Percentiles rank a stretch among this genome's conserved stretches.
Evolutionary conservation across 2,113 vertebrate genomes (phyloP).

Genomic region (Anseranas semipalmata): DNA sequence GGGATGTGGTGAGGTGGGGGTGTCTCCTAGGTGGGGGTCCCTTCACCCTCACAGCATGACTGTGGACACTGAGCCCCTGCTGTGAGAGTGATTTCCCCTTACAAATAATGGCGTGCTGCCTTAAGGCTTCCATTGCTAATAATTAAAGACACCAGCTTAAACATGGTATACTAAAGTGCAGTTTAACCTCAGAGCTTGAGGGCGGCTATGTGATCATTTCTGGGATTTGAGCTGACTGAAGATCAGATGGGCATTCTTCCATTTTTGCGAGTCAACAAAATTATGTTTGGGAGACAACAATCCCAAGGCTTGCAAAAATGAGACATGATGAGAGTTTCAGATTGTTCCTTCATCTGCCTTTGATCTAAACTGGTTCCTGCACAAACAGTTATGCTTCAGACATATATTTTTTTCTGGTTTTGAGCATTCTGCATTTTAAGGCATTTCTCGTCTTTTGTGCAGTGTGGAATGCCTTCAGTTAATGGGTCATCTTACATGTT

Average conservation of each 20-base stretch:
- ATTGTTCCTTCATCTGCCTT: background rate
- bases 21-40: background rate
- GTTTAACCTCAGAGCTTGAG: background rate
- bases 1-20: background rate
- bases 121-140: background rate
- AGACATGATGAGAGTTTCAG: background rate
- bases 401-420: accelerated
- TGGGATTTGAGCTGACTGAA: background rate
- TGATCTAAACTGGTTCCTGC: background rate
- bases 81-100: background rate
- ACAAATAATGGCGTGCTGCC: background rate
- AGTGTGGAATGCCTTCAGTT: background rate
- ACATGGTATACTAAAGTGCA: background rate
- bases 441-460: background rate
- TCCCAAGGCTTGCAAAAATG: background rate
- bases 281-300: background rate
- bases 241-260: slow-evolving; percentile 56
- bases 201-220: background rate
- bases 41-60: background rate
- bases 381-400: background rate
- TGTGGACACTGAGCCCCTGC: background rate
- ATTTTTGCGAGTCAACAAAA: slow-evolving; percentile 14
- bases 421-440: background rate
- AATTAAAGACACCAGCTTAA: background rate
- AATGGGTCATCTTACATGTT: background rate